Conservation (phyloP, 1,140 invertebrate species). For the Zaprionus capensis region DNA sequence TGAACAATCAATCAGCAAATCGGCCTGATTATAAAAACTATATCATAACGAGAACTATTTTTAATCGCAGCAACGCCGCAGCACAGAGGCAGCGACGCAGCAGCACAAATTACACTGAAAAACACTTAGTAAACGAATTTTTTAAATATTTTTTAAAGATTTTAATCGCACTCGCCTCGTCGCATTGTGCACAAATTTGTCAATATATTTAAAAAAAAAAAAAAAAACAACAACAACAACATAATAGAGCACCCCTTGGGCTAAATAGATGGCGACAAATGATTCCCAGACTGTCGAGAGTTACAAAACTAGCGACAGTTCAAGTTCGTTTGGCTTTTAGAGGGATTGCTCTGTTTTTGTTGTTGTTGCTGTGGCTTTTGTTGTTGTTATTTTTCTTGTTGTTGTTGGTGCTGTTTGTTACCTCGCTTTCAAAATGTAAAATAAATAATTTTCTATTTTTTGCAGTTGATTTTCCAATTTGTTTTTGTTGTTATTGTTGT, state of each 20-base stretch:
- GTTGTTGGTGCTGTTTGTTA: constrained; percentile 48
- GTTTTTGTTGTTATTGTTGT: constrained; percentile 29
- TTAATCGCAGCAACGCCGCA: constrained; percentile 30
- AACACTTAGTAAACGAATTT: constrained; percentile 61
- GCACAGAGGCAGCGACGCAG: neutral
- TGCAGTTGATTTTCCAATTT: constrained; percentile 12
- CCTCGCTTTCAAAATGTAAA: constrained; percentile 47
- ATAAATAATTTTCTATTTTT: constrained; percentile 53
- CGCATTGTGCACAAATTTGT: constrained; percentile 64
- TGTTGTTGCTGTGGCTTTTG: constrained; percentile 5
- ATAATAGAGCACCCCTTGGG: constrained; percentile 33
- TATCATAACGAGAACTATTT: constrained; percentile 60
- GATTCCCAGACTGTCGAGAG: constrained; percentile 45
- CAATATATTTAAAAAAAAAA: constrained; percentile 64
- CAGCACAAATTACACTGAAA: constrained; percentile 53
- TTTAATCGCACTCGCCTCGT: constrained; percentile 54
- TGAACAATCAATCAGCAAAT: constrained; percentile 72
- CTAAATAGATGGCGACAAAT: constrained; percentile 58
- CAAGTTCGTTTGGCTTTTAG: constrained; percentile 60
- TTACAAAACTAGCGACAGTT: constrained; percentile 64
- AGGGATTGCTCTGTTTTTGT: constrained; percentile 26
- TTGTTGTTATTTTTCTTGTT: constrained; percentile 32
- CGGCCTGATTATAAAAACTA: constrained; percentile 43
- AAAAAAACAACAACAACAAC: constrained; percentile 23
- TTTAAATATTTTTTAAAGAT: constrained; percentile 63